A percentile compares a stretch with the other conserved stretches of the same genome.
Evolutionary conservation across 1,140 invertebrate genomes (phyloP).

Genomic region (Odontomachus brunneus): DNA sequence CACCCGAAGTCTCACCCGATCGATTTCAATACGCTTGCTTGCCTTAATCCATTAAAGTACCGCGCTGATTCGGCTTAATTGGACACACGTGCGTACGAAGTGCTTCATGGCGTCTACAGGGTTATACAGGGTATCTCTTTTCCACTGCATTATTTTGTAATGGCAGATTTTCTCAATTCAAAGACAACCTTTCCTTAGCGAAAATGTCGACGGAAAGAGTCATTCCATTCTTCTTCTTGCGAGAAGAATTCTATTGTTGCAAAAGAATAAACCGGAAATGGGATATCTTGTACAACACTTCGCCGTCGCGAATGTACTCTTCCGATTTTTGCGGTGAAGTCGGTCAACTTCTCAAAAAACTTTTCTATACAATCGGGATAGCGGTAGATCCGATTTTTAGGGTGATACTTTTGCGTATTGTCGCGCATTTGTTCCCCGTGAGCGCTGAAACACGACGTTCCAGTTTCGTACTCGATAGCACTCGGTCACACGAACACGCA

Average conservation of each 20-base stretch:
- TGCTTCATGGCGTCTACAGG: too few relatives aligned
- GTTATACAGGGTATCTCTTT: neutral
- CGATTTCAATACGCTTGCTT: too few relatives aligned
- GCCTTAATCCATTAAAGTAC: too few relatives aligned
- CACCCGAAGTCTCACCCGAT: neutral
- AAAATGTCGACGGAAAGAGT: too few relatives aligned
- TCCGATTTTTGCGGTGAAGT: neutral
- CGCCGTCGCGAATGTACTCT: too few relatives aligned
- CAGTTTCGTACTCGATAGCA: conserved; percentile 41
- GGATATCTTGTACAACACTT: too few relatives aligned
- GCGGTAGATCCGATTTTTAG: neutral
- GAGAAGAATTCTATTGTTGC: too few relatives aligned
- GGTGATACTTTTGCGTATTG: neutral
- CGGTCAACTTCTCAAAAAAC: neutral
- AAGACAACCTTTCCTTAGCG: too few relatives aligned
- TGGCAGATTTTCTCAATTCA: too few relatives aligned
- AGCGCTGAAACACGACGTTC: neutral
- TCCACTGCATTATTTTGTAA: neutral
- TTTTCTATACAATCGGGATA: neutral
- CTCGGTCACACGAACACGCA: conserved; percentile 11
- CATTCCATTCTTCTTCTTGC: too few relatives aligned
- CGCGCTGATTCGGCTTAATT: too few relatives aligned
- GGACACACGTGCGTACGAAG: neutral
- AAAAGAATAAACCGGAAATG: too few relatives aligned
- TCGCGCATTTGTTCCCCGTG: neutral